Base-by-base conservation (phyloP, 1,140 invertebrate species). In the Trichomalopsis sarcophagae region DNA sequence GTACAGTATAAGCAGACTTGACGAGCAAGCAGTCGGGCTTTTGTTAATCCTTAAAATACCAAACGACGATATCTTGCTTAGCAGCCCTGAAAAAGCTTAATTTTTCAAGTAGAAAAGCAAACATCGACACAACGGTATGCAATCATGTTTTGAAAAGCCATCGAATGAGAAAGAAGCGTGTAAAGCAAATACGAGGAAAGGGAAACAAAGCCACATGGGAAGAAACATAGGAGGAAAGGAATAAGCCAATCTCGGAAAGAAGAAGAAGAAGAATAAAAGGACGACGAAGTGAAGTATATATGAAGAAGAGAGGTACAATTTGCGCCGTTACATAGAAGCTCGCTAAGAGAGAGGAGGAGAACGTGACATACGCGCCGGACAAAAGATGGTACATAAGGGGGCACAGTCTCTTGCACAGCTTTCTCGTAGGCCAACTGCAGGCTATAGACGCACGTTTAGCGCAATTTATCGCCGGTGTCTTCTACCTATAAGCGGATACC, bases 401-500 rank as follows among this genome's bases (percentile, higher is more conserved):
- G 36, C 40, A 76, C 27, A 68, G 33, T 76, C 14, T 75, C 27
- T 47, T 14, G 11, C 44, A 40, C 30, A 23, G 44, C 36, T 77
- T 44, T 33, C 73, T 75, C 73, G 27, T n/a, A 33, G 17, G 14
- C 21, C 27, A 14, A 79, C 2, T 71, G 27, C 14, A 7, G 74
- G 62, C 36, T 50, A 23, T 84, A 79, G 82, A 44, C 33, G 76
- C 75, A 66, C 36, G 27, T 80, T 79, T 80, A 84, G 68, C 47
- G 21, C 76, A 84, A 84, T 84, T 79, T 84, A 84, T 84, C 44
- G 76, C 47, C 27, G 68, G 77, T 80, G 76, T 84, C 77, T 79
- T 80, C 66, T 74, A 66, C 68, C 76, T 84, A 80, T 84, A 80
- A 84, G 76, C 76, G 76, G 83, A 84, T 84, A 84, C 76, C 83